These are phyloP conservation scores for Nomada ferruginata DNA, from an alignment of 2,888 invertebrate genomes.

Conservation along the genomic window DNA sequence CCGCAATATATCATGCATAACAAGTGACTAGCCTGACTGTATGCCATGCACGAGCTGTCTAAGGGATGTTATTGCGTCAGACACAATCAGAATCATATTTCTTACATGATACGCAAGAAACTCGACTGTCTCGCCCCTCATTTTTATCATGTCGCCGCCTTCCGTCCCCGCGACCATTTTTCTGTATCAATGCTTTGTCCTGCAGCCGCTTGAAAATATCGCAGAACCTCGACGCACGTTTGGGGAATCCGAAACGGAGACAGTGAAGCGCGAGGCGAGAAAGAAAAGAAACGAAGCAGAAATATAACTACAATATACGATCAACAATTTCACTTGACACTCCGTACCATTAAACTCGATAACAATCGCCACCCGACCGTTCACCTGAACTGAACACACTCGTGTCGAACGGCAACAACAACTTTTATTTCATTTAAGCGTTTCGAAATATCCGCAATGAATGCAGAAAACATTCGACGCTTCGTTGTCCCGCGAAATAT, in stretches of 20 bases:
- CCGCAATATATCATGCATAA: conserved; percentile 80
- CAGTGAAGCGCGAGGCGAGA: too few species aligned
- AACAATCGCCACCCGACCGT: background rate
- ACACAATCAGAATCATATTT: conserved; percentile 72
- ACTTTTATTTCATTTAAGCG: conserved; percentile 31
- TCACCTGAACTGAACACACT: background rate
- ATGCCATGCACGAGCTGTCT: conserved; percentile 72
- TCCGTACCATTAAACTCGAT: background rate
- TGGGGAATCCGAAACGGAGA: too few species aligned
- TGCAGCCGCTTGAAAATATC: conserved; percentile 17
- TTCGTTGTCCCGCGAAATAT: conserved; percentile 57
- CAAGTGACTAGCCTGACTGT: conserved; percentile 75
- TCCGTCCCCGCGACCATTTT: conserved; percentile 32
- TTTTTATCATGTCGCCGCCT: conserved; percentile 45
- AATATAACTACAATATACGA: background rate
- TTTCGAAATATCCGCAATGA: conserved; percentile 6
- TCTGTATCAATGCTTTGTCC: conserved; percentile 42
- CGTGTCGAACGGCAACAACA: background rate
- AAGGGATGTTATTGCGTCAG: conserved; percentile 68
- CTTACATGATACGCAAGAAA: conserved; percentile 57
- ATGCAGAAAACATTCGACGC: conserved; percentile 20
- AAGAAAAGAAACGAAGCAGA: background rate
- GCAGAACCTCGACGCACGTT: conserved; percentile 12
- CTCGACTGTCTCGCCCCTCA: conserved; percentile 33
- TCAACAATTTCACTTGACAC: background rate